Evolutionary conservation across 2,113 vertebrate species (phyloP).

Genomic region (Felis chaus): DNA sequence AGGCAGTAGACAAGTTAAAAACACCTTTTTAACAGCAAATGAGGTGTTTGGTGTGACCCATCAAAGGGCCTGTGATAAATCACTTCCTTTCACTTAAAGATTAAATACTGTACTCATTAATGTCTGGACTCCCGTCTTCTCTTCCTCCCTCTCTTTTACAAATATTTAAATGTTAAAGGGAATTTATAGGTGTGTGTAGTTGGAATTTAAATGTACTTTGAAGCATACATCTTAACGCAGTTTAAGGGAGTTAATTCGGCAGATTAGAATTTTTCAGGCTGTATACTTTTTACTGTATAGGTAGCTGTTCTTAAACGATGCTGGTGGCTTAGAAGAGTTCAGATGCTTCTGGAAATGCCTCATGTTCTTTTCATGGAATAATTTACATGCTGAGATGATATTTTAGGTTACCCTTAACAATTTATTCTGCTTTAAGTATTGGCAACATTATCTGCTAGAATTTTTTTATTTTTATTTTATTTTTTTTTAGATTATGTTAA

Average conservation of each 20-base stretch:
- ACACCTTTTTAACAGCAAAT: slow-evolving; percentile 27
- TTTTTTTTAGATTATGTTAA: background rate
- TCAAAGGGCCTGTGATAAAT: slow-evolving; percentile 33
- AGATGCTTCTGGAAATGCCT: background rate
- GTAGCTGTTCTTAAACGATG: background rate
- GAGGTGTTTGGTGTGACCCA: slow-evolving; percentile 36
- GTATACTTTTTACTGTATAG: background rate
- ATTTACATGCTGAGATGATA: background rate
- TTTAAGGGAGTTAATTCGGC: background rate
- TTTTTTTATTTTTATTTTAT: background rate
- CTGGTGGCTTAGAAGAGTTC: background rate
- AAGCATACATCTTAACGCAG: background rate
- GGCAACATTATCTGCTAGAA: background rate
- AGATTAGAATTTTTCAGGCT: background rate
- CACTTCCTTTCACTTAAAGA: slow-evolving; percentile 4
- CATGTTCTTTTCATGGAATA: background rate
- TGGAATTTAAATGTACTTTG: slow-evolving; percentile 37
- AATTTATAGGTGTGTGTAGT: background rate
- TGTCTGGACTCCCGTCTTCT: background rate
- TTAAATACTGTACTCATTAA: slow-evolving; percentile 7
- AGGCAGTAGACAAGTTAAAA: background rate
- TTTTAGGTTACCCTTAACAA: slow-evolving; percentile 23
- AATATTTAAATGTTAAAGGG: background rate
- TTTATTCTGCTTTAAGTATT: background rate
- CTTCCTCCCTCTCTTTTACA: background rate